phyloP scores from a whole-genome alignment of 2,797 vertebrate species.

The Liparis tanakae region DNA sequence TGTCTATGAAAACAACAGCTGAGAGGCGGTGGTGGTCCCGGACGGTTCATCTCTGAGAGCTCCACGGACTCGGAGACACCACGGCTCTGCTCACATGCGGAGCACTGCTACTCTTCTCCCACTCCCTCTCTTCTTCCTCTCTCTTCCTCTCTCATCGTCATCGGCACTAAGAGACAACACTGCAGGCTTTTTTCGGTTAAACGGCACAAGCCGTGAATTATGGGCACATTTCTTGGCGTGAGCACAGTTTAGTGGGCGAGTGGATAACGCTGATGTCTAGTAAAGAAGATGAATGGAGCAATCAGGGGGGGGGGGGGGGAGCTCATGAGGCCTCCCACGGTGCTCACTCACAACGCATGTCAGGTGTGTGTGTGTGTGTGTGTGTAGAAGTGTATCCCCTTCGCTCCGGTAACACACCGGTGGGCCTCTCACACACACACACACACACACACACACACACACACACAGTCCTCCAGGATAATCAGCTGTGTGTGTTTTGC shows the following conservation, averaged over 20 bases:
- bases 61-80: not conserved
- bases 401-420: conserved; percentile 21
- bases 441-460: no score
- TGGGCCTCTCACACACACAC: conserved; percentile 33
- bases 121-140: not conserved
- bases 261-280: conserved; percentile 52
- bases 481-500: conserved; percentile 51
- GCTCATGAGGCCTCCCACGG: conserved; percentile 46
- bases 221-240: conserved; percentile 47
- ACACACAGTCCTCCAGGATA: conserved; percentile 2
- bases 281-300: conserved; percentile 70
- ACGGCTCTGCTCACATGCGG: not conserved
- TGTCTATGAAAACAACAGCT: not conserved
- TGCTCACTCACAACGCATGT: conserved; percentile 6
- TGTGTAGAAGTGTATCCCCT: conserved; percentile 29
- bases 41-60: no score
- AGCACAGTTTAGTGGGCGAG: conserved; percentile 50
- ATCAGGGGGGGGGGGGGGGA: no score
- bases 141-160: not conserved
- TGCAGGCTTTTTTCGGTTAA: conserved; percentile 21
- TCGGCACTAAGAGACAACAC: not conserved
- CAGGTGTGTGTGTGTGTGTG: conserved; percentile 18
- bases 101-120: no score
- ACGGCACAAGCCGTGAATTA: conserved; percentile 44
- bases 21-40: no score